A percentile compares a stretch with the other conserved stretches of the same genome.
These are phyloP conservation scores for Arenicola marina DNA, from an alignment of 2,888 invertebrate species.

Conservation along the genomic window DNA sequence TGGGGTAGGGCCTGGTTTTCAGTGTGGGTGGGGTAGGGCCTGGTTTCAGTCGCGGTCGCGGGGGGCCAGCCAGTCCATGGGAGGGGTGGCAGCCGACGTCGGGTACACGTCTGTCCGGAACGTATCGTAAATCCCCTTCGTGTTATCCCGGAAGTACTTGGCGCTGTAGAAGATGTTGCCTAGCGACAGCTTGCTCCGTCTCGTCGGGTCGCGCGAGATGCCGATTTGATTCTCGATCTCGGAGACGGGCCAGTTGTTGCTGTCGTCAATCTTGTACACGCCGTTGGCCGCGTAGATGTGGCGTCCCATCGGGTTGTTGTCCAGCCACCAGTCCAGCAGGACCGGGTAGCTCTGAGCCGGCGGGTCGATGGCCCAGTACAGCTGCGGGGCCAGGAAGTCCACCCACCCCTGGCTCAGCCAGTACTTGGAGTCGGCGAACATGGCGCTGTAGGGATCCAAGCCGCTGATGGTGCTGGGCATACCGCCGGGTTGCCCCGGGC, in stretches of 20 bases:
- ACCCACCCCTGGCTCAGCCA: conserved; percentile 52
- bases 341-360: conserved; percentile 51
- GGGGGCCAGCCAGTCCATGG: conserved; percentile 41
- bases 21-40: too few species aligned
- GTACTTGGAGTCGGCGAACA: conserved; percentile 49
- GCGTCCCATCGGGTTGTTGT: conserved; percentile 38
- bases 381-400: conserved; percentile 52
- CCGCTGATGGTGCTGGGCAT: conserved; percentile 39
- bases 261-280: conserved; percentile 35
- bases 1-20: too few species aligned
- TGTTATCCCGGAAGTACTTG: conserved; percentile 40
- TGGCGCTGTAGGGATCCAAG: conserved; percentile 39
- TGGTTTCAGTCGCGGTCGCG: too few species aligned
- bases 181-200: conserved; percentile 21
- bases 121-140: conserved; percentile 35
- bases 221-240: conserved; percentile 46
- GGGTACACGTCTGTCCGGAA: conserved; percentile 37
- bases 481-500: conserved; percentile 44
- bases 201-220: conserved; percentile 10
- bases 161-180: conserved; percentile 49
- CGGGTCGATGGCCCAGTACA: conserved; percentile 54
- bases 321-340: conserved; percentile 52
- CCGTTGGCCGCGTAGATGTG: conserved; percentile 48
- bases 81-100: conserved; percentile 37
- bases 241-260: conserved; percentile 38